Base-by-base conservation (phyloP, 1,140 invertebrate genomes). In the Notospermus geniculatus region DNA sequence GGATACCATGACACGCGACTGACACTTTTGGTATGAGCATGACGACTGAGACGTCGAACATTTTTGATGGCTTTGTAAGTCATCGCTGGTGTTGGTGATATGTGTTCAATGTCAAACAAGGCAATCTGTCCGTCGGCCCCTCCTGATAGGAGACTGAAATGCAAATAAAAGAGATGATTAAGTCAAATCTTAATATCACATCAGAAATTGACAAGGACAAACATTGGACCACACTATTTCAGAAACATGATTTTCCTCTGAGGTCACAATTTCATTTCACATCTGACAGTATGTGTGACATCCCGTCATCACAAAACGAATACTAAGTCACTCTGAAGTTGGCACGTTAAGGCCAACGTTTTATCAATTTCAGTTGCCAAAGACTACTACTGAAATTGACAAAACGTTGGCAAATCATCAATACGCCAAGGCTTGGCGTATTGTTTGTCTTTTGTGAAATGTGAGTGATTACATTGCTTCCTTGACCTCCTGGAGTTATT, bases 1-100 rank as follows among this genome's bases (percentile, higher is more conserved):
- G 84, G 84, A 66, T 84, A 85, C 84, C 84, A 86, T 65, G 84
- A 81, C 0, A 85, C 74, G 29, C 79, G 83, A 63, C 80, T 78
- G 2, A 85, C 76, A 67, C 82, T 82, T 56, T 71, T 72, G 39
- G 75, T 77, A 68, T 83, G 83, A 19, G 70, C 57, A 66, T 77
- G 57, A 56, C 60, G 56, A 41, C 76, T 76, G 7, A 62, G 65
- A 39, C 66, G 64, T 23, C 65, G 71, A 39, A 82, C 67, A 57
- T 71, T 74, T 50, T 75, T 74, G 17, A 83, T 72, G 54, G 64
- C 59, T 64, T 77, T 76, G 56, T 71, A 80, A 5, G 73, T 79
- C 56, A 73, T 73, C 22, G 74, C 65, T 11, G 73, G 63, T 17
- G 65, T 60, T 4, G 78, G 78, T 54, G 65, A 71, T 25, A 62